A percentile compares a stretch with the other conserved stretches of the same genome.
Evolutionary conservation across 92 coral and sea anemone species (phyloP).

Genomic region (Palythoa grandis): DNA sequence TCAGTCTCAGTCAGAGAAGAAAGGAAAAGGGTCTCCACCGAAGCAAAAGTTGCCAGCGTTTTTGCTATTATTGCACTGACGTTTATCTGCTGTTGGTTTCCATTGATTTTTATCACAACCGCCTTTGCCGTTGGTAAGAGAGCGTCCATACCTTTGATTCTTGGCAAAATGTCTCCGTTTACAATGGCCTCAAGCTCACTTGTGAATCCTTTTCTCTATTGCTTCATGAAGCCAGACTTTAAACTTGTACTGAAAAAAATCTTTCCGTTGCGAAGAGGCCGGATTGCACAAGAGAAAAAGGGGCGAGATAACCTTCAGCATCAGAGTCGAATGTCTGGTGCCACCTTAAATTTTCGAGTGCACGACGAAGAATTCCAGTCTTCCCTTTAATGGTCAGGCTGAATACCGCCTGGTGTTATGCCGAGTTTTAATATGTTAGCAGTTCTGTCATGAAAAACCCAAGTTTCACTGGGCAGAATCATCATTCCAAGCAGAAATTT

Average conservation of each 20-base stretch:
- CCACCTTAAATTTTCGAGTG: background rate
- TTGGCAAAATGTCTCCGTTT: slow-evolving; percentile 45
- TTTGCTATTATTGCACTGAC: slow-evolving; percentile 44
- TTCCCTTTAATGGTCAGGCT: background rate
- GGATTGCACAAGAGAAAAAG: background rate
- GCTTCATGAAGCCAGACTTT: slow-evolving; percentile 57
- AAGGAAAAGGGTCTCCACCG: slow-evolving; percentile 46
- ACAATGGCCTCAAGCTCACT: slow-evolving; percentile 57
- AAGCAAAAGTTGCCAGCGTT: slow-evolving; percentile 53
- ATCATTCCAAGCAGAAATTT: too few species aligned
- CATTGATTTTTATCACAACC: slow-evolving; percentile 51
- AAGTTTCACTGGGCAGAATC: too few species aligned
- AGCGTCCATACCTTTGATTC: slow-evolving; percentile 23
- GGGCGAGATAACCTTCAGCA: background rate
- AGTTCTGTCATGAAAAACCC: too few species aligned
- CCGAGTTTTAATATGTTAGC: too few species aligned
- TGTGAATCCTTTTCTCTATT: slow-evolving; percentile 56
- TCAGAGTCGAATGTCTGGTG: slow-evolving; percentile 14
- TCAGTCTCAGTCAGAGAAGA: slow-evolving; percentile 16
- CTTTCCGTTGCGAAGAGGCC: slow-evolving; percentile 9
- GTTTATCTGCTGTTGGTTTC: slow-evolving; percentile 61
- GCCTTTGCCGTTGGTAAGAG: slow-evolving; percentile 50
- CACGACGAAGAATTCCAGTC: background rate
- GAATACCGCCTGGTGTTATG: background rate
- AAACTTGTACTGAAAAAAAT: slow-evolving; percentile 38